phyloP scores from a whole-genome alignment of 2,113 vertebrate species.

The Motacilla tschutschensis region DNA sequence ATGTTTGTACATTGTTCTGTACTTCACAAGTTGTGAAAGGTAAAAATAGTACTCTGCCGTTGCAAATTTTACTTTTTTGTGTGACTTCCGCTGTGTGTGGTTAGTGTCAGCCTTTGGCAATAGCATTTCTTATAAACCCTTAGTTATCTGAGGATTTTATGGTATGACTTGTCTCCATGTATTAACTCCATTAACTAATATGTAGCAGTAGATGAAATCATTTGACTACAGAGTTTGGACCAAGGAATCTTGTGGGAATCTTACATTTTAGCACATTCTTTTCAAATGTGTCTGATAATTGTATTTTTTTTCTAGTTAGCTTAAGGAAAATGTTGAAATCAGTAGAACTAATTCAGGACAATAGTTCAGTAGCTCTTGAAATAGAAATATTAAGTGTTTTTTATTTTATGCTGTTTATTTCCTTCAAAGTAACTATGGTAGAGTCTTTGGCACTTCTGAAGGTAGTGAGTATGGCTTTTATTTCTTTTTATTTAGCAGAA shows the following conservation, averaged over 20 bases:
- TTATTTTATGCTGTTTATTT: neutral
- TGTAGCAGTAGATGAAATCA: neutral
- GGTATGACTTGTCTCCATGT: neutral
- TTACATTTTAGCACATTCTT: neutral
- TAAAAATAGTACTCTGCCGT: neutral
- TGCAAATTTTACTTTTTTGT: neutral
- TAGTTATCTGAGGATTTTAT: neutral
- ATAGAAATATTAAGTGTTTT: neutral
- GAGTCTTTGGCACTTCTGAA: neutral
- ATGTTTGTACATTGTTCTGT: neutral
- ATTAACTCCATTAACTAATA: neutral
- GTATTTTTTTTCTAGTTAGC: neutral
- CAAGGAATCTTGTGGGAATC: accelerated
- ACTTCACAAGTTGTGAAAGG: neutral
- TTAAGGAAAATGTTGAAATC: neutral
- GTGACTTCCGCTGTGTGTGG: neutral
- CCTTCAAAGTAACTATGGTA: neutral
- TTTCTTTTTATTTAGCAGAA: neutral
- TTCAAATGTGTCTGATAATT: neutral
- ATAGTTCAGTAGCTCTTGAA: neutral
- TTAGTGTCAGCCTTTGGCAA: neutral
- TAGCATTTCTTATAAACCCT: neutral
- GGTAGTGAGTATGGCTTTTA: neutral
- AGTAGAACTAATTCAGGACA: neutral
- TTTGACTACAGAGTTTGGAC: neutral